These are phyloP conservation scores for Microtus richardsoni DNA, from an alignment of 2,113 vertebrate species.

Conservation along the genomic window DNA sequence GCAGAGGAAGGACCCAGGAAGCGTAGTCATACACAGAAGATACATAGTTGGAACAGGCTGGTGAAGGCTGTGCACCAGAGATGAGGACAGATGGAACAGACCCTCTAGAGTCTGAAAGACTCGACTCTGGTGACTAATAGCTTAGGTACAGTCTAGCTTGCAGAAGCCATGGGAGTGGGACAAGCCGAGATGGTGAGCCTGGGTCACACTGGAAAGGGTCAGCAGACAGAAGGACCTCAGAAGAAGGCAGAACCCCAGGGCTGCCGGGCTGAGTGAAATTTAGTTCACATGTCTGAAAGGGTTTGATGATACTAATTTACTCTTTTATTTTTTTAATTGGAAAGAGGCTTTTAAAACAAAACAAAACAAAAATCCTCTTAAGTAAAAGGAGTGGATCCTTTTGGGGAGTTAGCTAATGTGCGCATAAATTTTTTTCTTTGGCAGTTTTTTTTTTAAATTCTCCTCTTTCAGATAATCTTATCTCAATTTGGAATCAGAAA, in stretches of 20 bases:
- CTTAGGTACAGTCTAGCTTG: not conserved
- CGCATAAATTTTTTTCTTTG: slow-evolving; percentile 79
- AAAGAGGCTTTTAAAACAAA: slow-evolving; percentile 66
- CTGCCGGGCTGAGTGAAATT: slow-evolving; percentile 60
- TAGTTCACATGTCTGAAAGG: slow-evolving; percentile 74
- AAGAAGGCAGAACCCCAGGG: not conserved
- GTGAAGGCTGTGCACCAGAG: not conserved
- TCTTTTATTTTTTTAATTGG: slow-evolving; percentile 54
- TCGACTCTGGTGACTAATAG: not conserved
- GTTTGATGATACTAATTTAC: slow-evolving; percentile 68
- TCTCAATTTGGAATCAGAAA: slow-evolving; percentile 80
- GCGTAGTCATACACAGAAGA: not conserved
- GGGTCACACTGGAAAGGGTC: not conserved
- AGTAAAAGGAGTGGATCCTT: slow-evolving; percentile 65
- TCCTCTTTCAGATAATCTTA: slow-evolving; percentile 77
- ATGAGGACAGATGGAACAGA: not conserved
- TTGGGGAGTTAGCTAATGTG: slow-evolving; percentile 76
- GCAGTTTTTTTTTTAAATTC: slow-evolving; percentile 33
- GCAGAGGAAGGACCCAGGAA: not conserved
- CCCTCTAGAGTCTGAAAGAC: not conserved
- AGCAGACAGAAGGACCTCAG: not conserved
- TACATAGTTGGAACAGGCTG: not conserved
- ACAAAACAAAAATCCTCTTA: slow-evolving; percentile 60
- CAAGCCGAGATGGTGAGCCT: not conserved
- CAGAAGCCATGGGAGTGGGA: not conserved